Evolutionary conservation across 2,797 vertebrate genomes (phyloP), one percentile per base, ranked within the genome.

Genomic region (Hozukius guyotensis): DNA sequence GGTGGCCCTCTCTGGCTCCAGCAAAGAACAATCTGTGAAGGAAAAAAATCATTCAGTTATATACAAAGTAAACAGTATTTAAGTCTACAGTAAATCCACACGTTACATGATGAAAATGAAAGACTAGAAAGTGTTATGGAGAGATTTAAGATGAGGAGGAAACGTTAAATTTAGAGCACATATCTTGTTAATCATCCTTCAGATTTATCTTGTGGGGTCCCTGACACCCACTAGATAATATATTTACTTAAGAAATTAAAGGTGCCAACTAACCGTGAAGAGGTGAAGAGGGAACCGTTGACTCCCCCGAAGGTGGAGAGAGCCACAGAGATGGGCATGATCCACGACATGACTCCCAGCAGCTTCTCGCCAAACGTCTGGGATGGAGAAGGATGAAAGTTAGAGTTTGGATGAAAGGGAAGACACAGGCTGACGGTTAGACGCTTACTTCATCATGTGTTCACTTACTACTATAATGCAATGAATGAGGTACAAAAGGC

Each of bases 241-340:
- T 29, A 65, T 65, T 13, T 16, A 12, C 25, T 29, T 38, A 6
- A 63, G 4, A 22, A 11, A 49, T 49, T 49, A 25, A 14, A 27
- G 5, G 63, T 12, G 63, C 25, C 36, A 10, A 89, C 97, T 95
- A 60, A 98, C 97, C 97, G 94, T 80, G 98, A 98, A 20, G 97
- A 98, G 57, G 98, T 99, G 89, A 99, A 99, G 78, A 99, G 97
- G 79, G 98, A 99, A 8, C 98, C 98, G 57, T 99, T 99, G 84
- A 99, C 98, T 32, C 98, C 98, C 49, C 97, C 98, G 42, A 99
- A 99, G 73, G 98, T 99, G 82, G 97, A 98, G 57, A 99, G 95
- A 69, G 98, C 98, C 81, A 99, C 98, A 2, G 97, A 98, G 90
- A 99, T 98, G 92, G 98, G 98, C 97, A 99, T 99, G 93, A 98